Base-by-base conservation (phyloP, 2,113 vertebrate species). In the Hypanus sabinus region DNA sequence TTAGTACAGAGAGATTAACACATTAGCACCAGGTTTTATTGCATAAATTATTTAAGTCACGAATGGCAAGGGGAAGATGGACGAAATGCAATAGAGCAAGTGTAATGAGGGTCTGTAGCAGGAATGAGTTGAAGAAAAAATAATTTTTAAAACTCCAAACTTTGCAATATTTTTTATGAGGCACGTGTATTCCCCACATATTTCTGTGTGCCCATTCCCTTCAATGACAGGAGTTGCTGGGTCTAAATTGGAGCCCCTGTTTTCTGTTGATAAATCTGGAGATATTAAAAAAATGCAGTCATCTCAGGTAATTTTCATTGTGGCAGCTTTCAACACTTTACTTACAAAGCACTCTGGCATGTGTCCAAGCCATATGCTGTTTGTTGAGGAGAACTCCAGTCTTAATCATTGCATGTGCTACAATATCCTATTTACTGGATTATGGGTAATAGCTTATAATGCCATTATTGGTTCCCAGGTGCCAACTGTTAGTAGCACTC, bases 1-100 rank as follows among this genome's bases (percentile, higher is more conserved):
- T 27, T 94, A 95, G 94, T 60, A 95, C 94, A 57, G 65, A 94
- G 92, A 96, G 94, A 95, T 95, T 85, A 95, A 95, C 95, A 80
- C n/a, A n/a, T 95, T 96, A 95, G 79, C 90, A 71, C 71, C 22
- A 8, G 65, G 24, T 93, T 93, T 73, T 68, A 27, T 93, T 93
- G 55, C 24, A 93, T 75, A 71, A 4, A 27, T 93, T 55, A 71
- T 73, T 71, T 10, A 33, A 93, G 38, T 93, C 20, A 71, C 24
- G 36, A 73, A 5, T 30, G 36, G 7, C 10, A 9, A 55, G 14
- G 14, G 27, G 36, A 55, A 73, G 73, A 93, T 73, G 33, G 70
- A 73, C 73, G 71, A 38, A 71, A 93, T 73, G 73, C 36, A 12
- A 1, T 22, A 22, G 38, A 93, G 68, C 8, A 24, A 81, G 11